These are phyloP conservation scores for Sorex fumeus DNA, from an alignment of 2,113 vertebrate species.

Conservation along the genomic window DNA sequence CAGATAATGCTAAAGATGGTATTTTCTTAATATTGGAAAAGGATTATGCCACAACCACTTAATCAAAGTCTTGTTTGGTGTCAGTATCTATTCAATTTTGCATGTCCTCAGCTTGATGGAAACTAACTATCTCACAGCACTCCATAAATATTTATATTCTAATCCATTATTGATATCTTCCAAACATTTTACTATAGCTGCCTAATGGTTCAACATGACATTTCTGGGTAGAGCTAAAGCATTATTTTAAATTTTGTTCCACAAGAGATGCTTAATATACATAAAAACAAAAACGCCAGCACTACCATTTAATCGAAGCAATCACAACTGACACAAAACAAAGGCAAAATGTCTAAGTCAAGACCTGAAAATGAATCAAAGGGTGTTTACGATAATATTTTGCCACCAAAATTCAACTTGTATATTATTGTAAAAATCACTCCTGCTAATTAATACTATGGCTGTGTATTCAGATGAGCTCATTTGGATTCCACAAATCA, in stretches of 20 bases:
- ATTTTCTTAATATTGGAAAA: slow-evolving; percentile 79
- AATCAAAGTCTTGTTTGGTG: slow-evolving; percentile 83
- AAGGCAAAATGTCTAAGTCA: slow-evolving; percentile 22
- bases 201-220: slow-evolving; percentile 67
- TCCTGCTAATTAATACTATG: neutral
- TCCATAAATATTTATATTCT: slow-evolving; percentile 83
- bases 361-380: slow-evolving; percentile 42
- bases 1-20: slow-evolving; percentile 72
- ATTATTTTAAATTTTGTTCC: slow-evolving; percentile 71
- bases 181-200: slow-evolving; percentile 72
- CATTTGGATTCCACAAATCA: slow-evolving; percentile 3
- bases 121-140: slow-evolving; percentile 75
- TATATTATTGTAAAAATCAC: neutral
- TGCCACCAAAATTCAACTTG: slow-evolving; percentile 10
- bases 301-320: neutral
- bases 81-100: slow-evolving; percentile 85
- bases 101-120: slow-evolving; percentile 78
- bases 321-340: slow-evolving; percentile 4
- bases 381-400: slow-evolving; percentile 5
- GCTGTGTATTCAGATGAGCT: neutral
- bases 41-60: slow-evolving; percentile 78
- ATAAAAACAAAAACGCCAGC: slow-evolving; percentile 45
- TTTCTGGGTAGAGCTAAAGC: slow-evolving; percentile 53
- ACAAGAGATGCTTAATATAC: slow-evolving; percentile 21
- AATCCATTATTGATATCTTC: slow-evolving; percentile 80